These are phyloP conservation scores for Gadus macrocephalus DNA, from an alignment of 2,113 vertebrate genomes.

Conservation along the genomic window DNA sequence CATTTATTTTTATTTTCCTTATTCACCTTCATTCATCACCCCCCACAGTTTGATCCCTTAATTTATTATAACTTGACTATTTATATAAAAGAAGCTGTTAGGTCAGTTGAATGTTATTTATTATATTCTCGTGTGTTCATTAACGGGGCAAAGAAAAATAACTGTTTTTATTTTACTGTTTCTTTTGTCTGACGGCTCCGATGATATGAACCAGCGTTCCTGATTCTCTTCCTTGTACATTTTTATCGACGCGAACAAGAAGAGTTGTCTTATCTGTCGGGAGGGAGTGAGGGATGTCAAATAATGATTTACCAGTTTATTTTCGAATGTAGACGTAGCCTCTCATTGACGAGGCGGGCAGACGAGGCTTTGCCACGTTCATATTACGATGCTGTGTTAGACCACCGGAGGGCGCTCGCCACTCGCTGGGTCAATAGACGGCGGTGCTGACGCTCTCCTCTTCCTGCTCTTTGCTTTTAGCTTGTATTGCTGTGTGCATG, in stretches of 20 bases:
- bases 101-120: conserved; percentile 81
- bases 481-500: conserved; percentile 93
- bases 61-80: conserved; percentile 81
- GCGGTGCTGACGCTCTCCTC: conserved; percentile 68
- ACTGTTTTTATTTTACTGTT: conserved; percentile 39
- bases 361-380: conserved; percentile 41
- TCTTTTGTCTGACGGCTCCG: conserved; percentile 67
- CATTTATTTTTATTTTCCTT: conserved; percentile 60
- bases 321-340: conserved; percentile 91
- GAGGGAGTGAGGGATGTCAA: conserved; percentile 37
- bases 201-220: conserved; percentile 71
- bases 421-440: conserved; percentile 86
- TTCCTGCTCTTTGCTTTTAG: conserved; percentile 81
- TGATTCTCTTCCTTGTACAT: conserved; percentile 69
- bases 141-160: conserved; percentile 63
- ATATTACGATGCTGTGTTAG: no score
- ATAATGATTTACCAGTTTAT: conserved; percentile 76
- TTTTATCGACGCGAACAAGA: conserved; percentile 59
- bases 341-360: conserved; percentile 78
- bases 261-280: conserved; percentile 60
- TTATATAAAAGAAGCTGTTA: conserved; percentile 80
- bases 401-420: conserved; percentile 26
- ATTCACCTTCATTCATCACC: conserved; percentile 57
- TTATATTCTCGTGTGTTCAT: conserved; percentile 72
- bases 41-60: conserved; percentile 71